These are phyloP conservation scores for Gobio gobio DNA, from an alignment of 2,113 vertebrate species.

Conservation along the genomic window DNA sequence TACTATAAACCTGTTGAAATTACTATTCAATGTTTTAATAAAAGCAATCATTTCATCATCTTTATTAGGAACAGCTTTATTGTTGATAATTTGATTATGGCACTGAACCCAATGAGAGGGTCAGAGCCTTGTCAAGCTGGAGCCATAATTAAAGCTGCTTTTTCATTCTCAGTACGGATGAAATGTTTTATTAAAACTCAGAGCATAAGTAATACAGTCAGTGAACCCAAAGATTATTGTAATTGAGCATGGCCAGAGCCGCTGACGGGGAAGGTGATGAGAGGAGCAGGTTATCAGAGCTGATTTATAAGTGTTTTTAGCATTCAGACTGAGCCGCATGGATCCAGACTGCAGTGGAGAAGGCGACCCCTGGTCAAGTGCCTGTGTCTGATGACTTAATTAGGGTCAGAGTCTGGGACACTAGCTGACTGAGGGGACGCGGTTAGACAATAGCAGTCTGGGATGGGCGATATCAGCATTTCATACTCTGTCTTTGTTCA, in stretches of 20 bases:
- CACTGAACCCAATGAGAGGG: conserved; percentile 1
- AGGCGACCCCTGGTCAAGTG: conserved; percentile 73
- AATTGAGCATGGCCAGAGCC: conserved; percentile 7
- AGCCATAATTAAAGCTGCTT: background rate
- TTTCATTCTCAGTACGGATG: background rate
- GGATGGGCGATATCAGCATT: conserved; percentile 7
- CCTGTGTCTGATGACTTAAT: conserved; percentile 76
- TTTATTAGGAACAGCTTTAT: background rate
- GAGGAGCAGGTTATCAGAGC: conserved; percentile 27
- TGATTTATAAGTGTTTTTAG: conserved; percentile 45
- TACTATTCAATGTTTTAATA: background rate
- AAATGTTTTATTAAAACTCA: conserved; percentile 32
- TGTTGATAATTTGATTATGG: background rate
- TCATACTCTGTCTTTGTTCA: conserved; percentile 43
- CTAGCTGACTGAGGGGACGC: conserved; percentile 50
- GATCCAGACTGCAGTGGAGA: conserved; percentile 47
- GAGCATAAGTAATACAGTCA: conserved; percentile 13
- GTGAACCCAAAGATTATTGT: conserved; percentile 18
- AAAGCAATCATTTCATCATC: background rate
- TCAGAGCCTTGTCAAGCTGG: background rate
- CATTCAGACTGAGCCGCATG: conserved; percentile 54
- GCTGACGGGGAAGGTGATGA: conserved; percentile 18
- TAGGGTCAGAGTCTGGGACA: conserved; percentile 67
- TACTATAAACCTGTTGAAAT: background rate
- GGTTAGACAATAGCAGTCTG: conserved; percentile 39